phyloP scores from a whole-genome alignment of 2,888 invertebrate species.

The Alitta virens region DNA sequence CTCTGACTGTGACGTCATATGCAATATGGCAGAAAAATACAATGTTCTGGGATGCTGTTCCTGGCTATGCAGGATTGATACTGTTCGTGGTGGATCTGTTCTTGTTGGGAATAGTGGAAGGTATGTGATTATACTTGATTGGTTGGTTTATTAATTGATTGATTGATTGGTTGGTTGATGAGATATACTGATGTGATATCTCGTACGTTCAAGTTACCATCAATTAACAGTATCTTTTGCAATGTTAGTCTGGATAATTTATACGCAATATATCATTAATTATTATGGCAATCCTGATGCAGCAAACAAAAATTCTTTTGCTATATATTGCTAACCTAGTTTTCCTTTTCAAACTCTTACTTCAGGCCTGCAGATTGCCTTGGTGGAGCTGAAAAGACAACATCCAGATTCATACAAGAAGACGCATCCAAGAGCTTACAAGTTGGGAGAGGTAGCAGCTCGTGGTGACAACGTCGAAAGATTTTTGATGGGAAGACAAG shows the following conservation, averaged over 20 bases:
- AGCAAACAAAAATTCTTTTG: too few species aligned
- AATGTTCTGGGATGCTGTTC: slow-evolving; percentile 19
- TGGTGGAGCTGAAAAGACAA: slow-evolving; percentile 25
- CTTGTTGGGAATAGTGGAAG: slow-evolving; percentile 23
- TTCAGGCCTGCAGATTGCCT: slow-evolving; percentile 19
- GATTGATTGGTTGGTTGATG: too few species aligned
- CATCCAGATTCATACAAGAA: slow-evolving; percentile 24
- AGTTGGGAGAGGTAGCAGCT: slow-evolving; percentile 20
- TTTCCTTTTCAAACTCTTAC: background rate
- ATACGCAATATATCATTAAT: too few species aligned
- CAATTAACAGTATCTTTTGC: too few species aligned
- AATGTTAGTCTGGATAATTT: too few species aligned
- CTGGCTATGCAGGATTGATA: slow-evolving; percentile 22
- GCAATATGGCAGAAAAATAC: slow-evolving; percentile 22
- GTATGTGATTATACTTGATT: too few species aligned
- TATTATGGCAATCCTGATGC: too few species aligned
- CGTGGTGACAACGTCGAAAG: slow-evolving; percentile 24
- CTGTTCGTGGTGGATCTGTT: slow-evolving; percentile 24
- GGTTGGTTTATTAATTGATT: too few species aligned
- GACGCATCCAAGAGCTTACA: slow-evolving; percentile 21
- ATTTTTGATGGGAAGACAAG: slow-evolving; percentile 26
- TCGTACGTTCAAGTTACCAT: too few species aligned
- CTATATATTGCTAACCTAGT: too few species aligned
- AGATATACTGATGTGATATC: too few species aligned
- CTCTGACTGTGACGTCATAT: slow-evolving; percentile 16